Percentiles rank a stretch among this genome's conserved stretches.
phyloP scores from a whole-genome alignment of 2,797 vertebrate species.

The Chelon auratus region DNA sequence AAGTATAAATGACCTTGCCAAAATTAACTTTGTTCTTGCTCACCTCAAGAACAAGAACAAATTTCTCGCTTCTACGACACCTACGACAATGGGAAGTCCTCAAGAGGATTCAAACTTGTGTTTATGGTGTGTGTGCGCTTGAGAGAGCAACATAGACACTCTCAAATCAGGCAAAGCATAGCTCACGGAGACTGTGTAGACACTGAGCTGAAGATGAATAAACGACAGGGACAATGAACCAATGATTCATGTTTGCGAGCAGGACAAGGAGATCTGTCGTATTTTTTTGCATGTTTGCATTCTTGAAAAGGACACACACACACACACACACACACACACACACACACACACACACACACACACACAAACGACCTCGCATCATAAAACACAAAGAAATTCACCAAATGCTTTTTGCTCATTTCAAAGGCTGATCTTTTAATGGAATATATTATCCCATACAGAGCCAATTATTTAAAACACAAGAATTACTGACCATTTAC shows the following conservation, averaged over 20 bases:
- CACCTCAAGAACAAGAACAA: too few species aligned
- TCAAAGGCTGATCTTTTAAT: neutral
- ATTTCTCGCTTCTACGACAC: too few species aligned
- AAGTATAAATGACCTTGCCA: too few species aligned
- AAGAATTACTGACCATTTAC: neutral
- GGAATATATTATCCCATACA: neutral
- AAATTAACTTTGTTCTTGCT: too few species aligned
- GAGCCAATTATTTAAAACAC: neutral
- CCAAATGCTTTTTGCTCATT: neutral
- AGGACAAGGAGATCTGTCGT: neutral
- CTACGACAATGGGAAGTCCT: too few species aligned
- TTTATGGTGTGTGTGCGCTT: neutral
- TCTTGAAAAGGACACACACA: constrained; percentile 5
- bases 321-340: neutral
- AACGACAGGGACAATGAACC: constrained; percentile 14
- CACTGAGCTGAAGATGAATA: constrained; percentile 14
- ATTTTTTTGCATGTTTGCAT: neutral
- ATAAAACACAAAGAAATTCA: neutral
- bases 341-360: neutral
- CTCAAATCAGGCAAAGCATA: too few species aligned
- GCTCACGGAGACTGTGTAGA: constrained; percentile 8
- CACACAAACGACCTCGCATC: neutral
- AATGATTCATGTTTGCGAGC: constrained; percentile 19
- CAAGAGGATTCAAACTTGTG: neutral
- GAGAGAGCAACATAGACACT: constrained; percentile 9